Conservation (phyloP, 2,113 vertebrate species). For the Cichladusa arquata region DNA sequence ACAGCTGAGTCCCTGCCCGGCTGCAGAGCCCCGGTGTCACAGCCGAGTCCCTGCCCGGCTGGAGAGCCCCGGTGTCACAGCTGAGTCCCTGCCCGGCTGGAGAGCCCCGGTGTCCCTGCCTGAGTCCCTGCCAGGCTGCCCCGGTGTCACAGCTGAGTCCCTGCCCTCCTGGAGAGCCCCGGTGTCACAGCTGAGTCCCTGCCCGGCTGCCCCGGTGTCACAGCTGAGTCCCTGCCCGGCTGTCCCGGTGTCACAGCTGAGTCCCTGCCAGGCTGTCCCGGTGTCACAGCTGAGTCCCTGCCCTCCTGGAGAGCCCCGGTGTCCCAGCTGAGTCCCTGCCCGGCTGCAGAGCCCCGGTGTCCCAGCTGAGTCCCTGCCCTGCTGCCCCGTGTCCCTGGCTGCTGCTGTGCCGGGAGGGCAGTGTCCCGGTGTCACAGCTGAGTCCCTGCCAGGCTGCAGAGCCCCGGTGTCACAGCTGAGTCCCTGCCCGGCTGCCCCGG, state of each 20-base stretch:
- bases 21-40: neutral
- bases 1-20: neutral
- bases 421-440: neutral
- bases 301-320: too few species aligned
- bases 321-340: too few species aligned
- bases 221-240: neutral
- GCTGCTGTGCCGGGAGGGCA: neutral
- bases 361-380: too few species aligned
- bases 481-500: neutral
- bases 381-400: neutral
- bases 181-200: neutral
- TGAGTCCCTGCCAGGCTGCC: neutral
- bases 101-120: neutral
- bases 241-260: too few species aligned
- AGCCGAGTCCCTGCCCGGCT: neutral
- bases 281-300: too few species aligned
- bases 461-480: neutral
- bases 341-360: too few species aligned
- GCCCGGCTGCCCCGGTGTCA: neutral
- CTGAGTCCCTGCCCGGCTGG: too few species aligned
- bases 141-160: neutral
- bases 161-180: too few species aligned
- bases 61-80: neutral
- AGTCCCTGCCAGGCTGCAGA: too few species aligned
- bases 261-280: too few species aligned